phyloP scores from a whole-genome alignment of 2,888 invertebrate species.

The Busseola fusca region DNA sequence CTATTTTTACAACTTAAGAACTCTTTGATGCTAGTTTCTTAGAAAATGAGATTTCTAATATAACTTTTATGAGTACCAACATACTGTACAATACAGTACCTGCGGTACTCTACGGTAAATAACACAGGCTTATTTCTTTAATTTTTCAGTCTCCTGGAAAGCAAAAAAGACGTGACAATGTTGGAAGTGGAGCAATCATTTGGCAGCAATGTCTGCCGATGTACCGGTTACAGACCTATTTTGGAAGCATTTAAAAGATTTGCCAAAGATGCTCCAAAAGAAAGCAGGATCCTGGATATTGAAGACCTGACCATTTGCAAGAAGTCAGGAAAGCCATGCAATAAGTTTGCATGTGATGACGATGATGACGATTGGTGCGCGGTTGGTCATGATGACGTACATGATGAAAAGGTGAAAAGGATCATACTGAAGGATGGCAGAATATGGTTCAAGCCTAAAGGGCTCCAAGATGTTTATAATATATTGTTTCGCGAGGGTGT shows the following conservation, averaged over 20 bases:
- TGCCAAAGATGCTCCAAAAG: constrained; percentile 80
- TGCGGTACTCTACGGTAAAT: not conserved
- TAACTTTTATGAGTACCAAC: not conserved
- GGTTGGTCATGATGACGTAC: constrained; percentile 63
- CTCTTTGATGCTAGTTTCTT: too few relatives aligned
- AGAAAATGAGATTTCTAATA: not conserved
- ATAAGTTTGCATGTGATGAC: constrained; percentile 49
- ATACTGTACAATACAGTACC: not conserved
- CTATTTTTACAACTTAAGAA: too few relatives aligned
- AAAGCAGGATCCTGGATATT: constrained; percentile 51
- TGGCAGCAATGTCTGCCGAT: constrained; percentile 93
- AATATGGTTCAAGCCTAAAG: constrained; percentile 86
- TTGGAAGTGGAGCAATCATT: constrained; percentile 91
- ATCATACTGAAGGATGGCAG: constrained; percentile 73
- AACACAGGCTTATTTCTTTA: not conserved
- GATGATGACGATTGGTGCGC: constrained; percentile 75
- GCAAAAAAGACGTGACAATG: constrained; percentile 84
- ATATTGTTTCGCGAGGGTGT: constrained; percentile 73
- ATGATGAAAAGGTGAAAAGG: constrained; percentile 49
- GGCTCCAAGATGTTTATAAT: constrained; percentile 83
- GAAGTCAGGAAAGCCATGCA: constrained; percentile 60
- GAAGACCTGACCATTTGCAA: constrained; percentile 59
- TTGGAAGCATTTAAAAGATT: constrained; percentile 90
- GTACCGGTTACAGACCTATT: constrained; percentile 92
- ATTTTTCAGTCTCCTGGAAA: constrained; percentile 77